These are phyloP conservation scores for Hemicentrotus pulcherrimus DNA, from an alignment of 35 echinoderm and acorn worm species.

Conservation along the genomic window DNA sequence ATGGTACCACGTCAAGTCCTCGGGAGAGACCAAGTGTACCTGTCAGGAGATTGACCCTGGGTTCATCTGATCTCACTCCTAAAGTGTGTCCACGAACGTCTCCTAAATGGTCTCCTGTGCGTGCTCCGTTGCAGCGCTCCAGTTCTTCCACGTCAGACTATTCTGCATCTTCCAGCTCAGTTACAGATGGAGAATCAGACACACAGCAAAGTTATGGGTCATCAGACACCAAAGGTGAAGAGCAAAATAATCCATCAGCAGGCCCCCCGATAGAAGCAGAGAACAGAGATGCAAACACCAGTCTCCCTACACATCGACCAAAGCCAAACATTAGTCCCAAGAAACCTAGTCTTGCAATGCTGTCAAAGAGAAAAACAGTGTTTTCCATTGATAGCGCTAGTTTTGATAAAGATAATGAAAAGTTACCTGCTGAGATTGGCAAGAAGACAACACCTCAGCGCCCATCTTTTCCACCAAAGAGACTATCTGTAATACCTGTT, in stretches of 20 bases:
- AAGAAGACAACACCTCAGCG: slow-evolving; percentile 13
- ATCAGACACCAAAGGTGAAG: not conserved
- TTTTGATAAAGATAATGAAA: slow-evolving; percentile 32
- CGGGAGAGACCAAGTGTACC: slow-evolving; percentile 18
- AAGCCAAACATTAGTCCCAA: slow-evolving; percentile 34
- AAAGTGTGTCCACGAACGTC: not conserved
- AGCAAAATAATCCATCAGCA: not conserved
- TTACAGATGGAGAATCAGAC: not conserved
- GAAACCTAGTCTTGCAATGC: slow-evolving; percentile 40
- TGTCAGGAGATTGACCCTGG: slow-evolving; percentile 9
- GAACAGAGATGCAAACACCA: not conserved
- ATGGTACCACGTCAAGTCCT: not conserved
- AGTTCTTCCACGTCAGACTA: slow-evolving; percentile 17
- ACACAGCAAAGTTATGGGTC: not conserved
- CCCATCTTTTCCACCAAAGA: slow-evolving; percentile 40
- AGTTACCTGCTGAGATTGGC: not conserved
- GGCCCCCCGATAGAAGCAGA: not conserved
- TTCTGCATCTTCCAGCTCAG: not conserved
- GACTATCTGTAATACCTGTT: not conserved
- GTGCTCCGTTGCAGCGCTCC: not conserved
- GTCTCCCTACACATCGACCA: not conserved
- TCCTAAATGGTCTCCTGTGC: slow-evolving; percentile 26
- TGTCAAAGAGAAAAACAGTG: not conserved
- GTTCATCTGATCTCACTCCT: slow-evolving; percentile 14
- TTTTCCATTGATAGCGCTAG: not conserved